Percentiles rank a stretch among this genome's conserved stretches.
These are phyloP conservation scores for Gadus chalcogrammus DNA, from an alignment of 2,113 vertebrate species.

Conservation along the genomic window DNA sequence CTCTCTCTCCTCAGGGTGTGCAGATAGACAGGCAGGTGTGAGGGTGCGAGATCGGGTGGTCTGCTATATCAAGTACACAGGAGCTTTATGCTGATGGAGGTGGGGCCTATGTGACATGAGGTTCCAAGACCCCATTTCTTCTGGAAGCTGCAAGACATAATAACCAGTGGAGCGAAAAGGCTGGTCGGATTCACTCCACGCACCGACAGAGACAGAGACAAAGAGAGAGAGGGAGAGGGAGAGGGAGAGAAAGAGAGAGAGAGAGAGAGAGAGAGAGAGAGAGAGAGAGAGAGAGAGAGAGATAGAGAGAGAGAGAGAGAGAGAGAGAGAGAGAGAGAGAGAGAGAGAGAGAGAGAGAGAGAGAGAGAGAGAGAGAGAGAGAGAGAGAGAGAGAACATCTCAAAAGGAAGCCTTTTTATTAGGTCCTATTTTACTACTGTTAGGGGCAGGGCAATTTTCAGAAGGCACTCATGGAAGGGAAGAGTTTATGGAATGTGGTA, in stretches of 20 bases:
- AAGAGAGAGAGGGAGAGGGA: not conserved
- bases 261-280: not conserved
- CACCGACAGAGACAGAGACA: not conserved
- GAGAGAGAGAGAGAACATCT: not conserved
- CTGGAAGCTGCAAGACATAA: not conserved
- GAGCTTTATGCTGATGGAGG: not conserved
- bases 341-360: not conserved
- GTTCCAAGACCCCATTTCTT: not conserved
- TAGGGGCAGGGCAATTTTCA: too few species aligned
- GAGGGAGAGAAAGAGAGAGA: constrained; percentile 12
- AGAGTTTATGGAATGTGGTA: too few species aligned
- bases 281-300: not conserved
- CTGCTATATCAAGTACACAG: constrained; percentile 15
- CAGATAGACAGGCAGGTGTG: constrained; percentile 43
- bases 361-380: not conserved
- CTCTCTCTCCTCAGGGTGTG: not conserved
- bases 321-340: not conserved
- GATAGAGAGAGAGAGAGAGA: not conserved
- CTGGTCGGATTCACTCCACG: not conserved
- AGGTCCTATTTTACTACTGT: too few species aligned
- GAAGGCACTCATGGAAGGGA: too few species aligned
- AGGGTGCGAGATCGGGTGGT: constrained; percentile 34
- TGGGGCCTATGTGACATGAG: not conserved
- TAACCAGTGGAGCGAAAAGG: not conserved
- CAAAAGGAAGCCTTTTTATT: not conserved